Evolutionary conservation across 2,888 invertebrate species (phyloP), one percentile per base, ranked within the genome.

Genomic region (Laothoe populi): DNA sequence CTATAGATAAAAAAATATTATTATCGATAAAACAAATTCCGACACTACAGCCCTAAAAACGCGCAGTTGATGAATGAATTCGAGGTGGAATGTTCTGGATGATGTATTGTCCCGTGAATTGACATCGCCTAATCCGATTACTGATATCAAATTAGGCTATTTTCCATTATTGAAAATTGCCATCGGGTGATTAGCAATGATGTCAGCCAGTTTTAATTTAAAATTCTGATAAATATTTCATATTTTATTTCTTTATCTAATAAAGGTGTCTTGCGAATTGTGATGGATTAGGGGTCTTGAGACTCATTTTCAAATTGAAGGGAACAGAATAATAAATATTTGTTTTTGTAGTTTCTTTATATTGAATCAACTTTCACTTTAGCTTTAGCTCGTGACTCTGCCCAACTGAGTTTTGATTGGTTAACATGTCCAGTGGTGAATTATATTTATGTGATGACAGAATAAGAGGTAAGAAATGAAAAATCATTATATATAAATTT

Each of bases 21-120:
- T 38, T 42, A 42, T 53, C 38, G 49, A 60, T 42, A 60, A 5
- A 44, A 4, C 44, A 42, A n/a, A 8, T 3, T 19, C 24, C 57
- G 19, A 11, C 40, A 11, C 48, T 40, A 58, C 21, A 48, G 40
- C 58, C 40, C 57, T 58, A 57, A 62, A 62, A 62, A 58, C 48
- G 40, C 58, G 19, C 46, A 45, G 58, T 62, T 62, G 62, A 62
- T 48, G 58, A 62, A 62, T 62, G 58, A 62, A 62, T 24, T 46
- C 38, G 40, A 26, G 57, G 40, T 62, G 62, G 38, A 62, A 58
- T 46, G 48, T 62, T 35, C 62, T 16, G 38, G 46, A 61, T 62
- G 62, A 62, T 58, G 58, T 62, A 62, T 62, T 62, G 42, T 62
- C 4, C 38, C 2, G 4, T n/a, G 31, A 26, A 58, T 45, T 45